These are phyloP conservation scores for Oscheius sp. DNA, from an alignment of 2,888 invertebrate species.

Conservation along the genomic window DNA sequence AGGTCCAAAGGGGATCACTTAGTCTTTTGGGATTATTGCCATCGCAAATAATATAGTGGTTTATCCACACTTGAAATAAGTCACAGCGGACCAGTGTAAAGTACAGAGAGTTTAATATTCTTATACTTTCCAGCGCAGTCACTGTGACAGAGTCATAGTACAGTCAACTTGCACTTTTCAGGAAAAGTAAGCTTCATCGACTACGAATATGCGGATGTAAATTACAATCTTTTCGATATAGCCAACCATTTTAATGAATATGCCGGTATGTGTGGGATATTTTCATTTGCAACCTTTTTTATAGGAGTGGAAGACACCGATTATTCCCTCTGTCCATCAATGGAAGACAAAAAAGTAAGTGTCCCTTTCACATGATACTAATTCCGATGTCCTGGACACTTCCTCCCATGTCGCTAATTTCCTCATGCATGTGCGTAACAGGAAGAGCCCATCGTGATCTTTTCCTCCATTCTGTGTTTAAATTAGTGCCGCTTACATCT, in stretches of 20 bases:
- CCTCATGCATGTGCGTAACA: constrained; percentile 5
- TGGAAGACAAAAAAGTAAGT: constrained; percentile 49
- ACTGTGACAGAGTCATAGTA: too few relatives aligned
- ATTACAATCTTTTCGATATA: constrained; percentile 95
- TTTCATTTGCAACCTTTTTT: constrained; percentile 3
- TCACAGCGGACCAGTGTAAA: not conserved
- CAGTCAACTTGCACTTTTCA: too few relatives aligned
- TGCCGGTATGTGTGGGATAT: constrained; percentile 80
- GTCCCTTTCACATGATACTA: not conserved
- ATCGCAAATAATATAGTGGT: too few relatives aligned
- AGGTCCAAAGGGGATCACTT: too few relatives aligned
- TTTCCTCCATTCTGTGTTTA: not conserved
- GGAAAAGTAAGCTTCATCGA: constrained; percentile 83
- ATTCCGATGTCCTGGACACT: not conserved
- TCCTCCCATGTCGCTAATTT: not conserved
- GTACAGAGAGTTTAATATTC: too few relatives aligned
- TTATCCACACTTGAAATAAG: too few relatives aligned
- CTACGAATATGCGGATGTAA: constrained; percentile 93
- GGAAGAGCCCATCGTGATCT: not conserved
- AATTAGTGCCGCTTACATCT: not conserved
- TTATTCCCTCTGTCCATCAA: constrained; percentile 60
- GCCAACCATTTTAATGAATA: constrained; percentile 98
- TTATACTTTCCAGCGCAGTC: too few relatives aligned
- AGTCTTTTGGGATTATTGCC: too few relatives aligned
- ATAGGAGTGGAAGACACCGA: constrained; percentile 69